phyloP scores from a whole-genome alignment of 2,113 vertebrate genomes.

The Aphyosemion australe region DNA sequence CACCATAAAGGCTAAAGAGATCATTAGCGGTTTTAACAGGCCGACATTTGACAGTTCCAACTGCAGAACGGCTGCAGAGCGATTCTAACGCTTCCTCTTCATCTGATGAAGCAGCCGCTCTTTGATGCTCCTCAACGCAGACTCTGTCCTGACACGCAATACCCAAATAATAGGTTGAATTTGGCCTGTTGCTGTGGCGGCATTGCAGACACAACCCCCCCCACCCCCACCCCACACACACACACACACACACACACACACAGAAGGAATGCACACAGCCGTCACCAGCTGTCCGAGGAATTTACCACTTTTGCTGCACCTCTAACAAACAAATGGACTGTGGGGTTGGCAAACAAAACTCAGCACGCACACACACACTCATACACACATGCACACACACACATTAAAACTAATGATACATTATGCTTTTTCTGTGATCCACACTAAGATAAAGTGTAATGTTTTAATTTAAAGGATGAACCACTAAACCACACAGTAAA shows the following conservation, averaged over 20 bases:
- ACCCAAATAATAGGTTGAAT: slow-evolving; percentile 57
- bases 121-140: slow-evolving; percentile 52
- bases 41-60: slow-evolving; percentile 38
- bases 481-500: not conserved
- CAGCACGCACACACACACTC: not conserved
- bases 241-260: slow-evolving; percentile 25
- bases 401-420: slow-evolving; percentile 3
- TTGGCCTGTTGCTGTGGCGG: slow-evolving; percentile 32
- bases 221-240: slow-evolving; percentile 35
- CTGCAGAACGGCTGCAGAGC: slow-evolving; percentile 29
- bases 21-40: slow-evolving; percentile 48
- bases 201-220: slow-evolving; percentile 40
- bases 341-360: slow-evolving; percentile 9
- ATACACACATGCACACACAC: slow-evolving; percentile 33
- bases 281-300: slow-evolving; percentile 79
- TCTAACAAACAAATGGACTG: slow-evolving; percentile 46
- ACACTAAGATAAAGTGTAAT: too few relatives aligned
- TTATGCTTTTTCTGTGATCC: too few relatives aligned
- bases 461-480: not conserved
- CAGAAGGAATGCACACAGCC: slow-evolving; percentile 75
- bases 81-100: slow-evolving; percentile 55
- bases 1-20: slow-evolving; percentile 46
- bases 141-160: slow-evolving; percentile 49
- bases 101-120: slow-evolving; percentile 60
- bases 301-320: slow-evolving; percentile 76